Evolutionary conservation across 2,888 invertebrate genomes (phyloP).

Genomic region (Toxonevra muliebris): DNA sequence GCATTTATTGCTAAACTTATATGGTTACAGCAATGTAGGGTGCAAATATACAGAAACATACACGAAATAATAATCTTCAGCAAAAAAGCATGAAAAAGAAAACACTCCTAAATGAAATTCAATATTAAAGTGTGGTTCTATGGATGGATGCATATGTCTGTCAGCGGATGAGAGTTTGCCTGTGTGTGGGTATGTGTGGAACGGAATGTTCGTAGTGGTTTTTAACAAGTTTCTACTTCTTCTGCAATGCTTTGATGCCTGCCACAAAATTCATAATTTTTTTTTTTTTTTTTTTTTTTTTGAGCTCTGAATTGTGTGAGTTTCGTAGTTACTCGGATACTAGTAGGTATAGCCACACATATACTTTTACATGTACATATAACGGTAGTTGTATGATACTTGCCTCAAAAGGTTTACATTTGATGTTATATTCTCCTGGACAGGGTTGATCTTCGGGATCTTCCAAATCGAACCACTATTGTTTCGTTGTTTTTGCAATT

Average conservation of each 20-base stretch:
- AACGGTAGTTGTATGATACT: constrained; percentile 34
- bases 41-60: neutral
- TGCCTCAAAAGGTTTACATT: constrained; percentile 70
- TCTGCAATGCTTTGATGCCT: neutral
- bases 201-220: neutral
- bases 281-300: neutral
- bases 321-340: neutral
- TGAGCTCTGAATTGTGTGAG: neutral
- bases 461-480: constrained; percentile 86
- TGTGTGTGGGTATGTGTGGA: neutral
- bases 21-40: too few species aligned
- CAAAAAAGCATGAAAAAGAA: neutral
- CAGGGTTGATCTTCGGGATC: constrained; percentile 77
- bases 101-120: neutral
- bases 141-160: neutral
- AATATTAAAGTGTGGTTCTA: neutral
- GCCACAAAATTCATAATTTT: neutral
- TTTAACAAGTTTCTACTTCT: neutral
- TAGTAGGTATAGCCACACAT: neutral
- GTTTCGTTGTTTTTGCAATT: neutral
- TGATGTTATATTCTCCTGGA: constrained; percentile 77
- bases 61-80: neutral
- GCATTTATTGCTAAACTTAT: too few species aligned
- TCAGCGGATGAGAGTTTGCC: neutral
- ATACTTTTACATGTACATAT: neutral